Percentiles rank a stretch among this genome's conserved stretches.
Evolutionary conservation across 2,888 invertebrate species (phyloP).

Genomic region (Tillus elongatus): DNA sequence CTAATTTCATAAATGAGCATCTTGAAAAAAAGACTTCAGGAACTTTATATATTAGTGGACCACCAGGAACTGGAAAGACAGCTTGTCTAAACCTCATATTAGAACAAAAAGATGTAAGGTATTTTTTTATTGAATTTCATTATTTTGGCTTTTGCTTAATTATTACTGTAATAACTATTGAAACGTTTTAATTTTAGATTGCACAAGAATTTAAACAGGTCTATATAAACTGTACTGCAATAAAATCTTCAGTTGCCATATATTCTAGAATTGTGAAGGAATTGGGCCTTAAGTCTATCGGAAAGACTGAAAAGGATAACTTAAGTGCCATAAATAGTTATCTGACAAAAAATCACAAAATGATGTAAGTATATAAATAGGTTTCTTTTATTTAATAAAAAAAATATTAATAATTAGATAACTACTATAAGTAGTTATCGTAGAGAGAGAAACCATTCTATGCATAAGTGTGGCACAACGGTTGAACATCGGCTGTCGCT

Average conservation of each 20-base stretch:
- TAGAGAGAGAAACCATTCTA: too few species aligned
- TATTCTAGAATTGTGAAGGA: conserved; percentile 70
- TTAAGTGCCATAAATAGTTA: conserved; percentile 60
- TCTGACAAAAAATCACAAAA: conserved; percentile 56
- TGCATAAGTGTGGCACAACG: too few species aligned
- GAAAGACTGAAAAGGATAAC: conserved; percentile 57
- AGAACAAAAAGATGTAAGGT: conserved; percentile 52
- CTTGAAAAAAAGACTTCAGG: conserved; percentile 58
- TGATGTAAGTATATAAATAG: conserved; percentile 59
- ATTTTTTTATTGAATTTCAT: conserved; percentile 6
- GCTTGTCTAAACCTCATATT: conserved; percentile 73
- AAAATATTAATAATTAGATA: too few species aligned
- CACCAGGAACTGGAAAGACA: conserved; percentile 96
- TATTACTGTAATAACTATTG: too few species aligned
- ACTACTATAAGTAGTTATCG: too few species aligned
- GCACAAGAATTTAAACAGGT: conserved; percentile 50
- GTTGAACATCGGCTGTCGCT: too few species aligned
- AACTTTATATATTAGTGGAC: conserved; percentile 89
- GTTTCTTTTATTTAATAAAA: too few species aligned
- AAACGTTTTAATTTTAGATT: conserved; percentile 38
- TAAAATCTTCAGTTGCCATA: conserved; percentile 74
- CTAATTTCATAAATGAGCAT: conserved; percentile 58
- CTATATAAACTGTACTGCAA: conserved; percentile 81
- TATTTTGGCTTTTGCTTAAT: conserved; percentile 10
- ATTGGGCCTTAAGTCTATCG: conserved; percentile 49